Base-by-base conservation (phyloP, 1,140 invertebrate species). In the Bemisia tabaci region DNA sequence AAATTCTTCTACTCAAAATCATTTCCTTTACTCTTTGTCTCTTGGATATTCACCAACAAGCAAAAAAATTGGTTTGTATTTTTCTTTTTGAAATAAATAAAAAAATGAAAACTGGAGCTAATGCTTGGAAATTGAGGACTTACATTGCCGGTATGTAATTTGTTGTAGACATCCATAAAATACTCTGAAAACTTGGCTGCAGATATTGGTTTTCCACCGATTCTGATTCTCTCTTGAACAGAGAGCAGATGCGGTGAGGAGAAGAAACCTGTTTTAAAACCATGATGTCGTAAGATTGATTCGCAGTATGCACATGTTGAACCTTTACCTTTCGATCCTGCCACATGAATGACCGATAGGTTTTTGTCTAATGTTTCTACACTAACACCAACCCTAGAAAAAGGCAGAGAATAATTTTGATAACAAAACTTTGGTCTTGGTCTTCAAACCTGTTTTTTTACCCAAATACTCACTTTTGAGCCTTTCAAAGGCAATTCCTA, bases 251-350 rank as follows among this genome's bases (percentile, higher is more conserved):
- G 97, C 1, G 97, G 97, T 0, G 96, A 99, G 58, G 91, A 94
- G 77, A 86, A 99, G 74, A 99, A 94, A 1, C 97, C 97, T 0
- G 96, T 99, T 72, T 83, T 87, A 72, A 85, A 90, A 1, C 94
- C 94, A 74, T 92, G 85, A 1, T 85, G 74, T 0, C 91, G 82
- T 17, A 99, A 80, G 70, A 99, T 93, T 0, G 88, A 86, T 75
- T 99, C 97, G 62, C 85, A 84, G 75, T 93, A 90, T 0, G 95
- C 94, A 77, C 95, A 96, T 0, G 95, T 98, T 21, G 94, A 96
- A 22, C 90, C 90, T 82, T 92, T 92, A 39, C 96, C 96, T 82
- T 99, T 99, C 0, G 95, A 98, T 5, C 97, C 97, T 71, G 91
- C 82, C 0, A 98, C 85, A 81, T 98, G 95, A 71, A 99, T 95